These are phyloP conservation scores for Aphaenogaster floridana DNA, from an alignment of 1,140 invertebrate genomes.

Conservation along the genomic window DNA sequence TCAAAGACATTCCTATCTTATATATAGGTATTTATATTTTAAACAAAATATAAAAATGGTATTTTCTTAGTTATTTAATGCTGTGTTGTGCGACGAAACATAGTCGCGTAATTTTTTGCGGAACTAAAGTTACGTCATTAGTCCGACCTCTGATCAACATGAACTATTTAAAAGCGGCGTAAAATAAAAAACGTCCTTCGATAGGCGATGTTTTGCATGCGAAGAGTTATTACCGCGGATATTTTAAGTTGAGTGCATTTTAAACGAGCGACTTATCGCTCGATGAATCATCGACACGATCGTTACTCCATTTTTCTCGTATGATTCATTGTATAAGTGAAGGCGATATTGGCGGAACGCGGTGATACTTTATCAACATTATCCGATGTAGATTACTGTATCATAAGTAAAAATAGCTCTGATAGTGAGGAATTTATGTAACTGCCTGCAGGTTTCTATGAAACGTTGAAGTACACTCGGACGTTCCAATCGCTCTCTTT, in stretches of 20 bases:
- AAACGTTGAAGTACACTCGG: neutral
- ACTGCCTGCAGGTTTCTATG: neutral
- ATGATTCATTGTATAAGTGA: constrained; percentile 43
- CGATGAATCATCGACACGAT: constrained; percentile 48
- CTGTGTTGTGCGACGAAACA: neutral
- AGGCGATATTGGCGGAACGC: constrained; percentile 34
- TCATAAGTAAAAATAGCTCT: constrained; percentile 28
- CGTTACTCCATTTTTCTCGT: constrained; percentile 51
- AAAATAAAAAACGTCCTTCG: constrained; percentile 17
- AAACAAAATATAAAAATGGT: neutral
- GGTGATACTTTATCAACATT: constrained; percentile 39
- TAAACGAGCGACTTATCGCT: constrained; percentile 54
- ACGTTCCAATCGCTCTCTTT: neutral
- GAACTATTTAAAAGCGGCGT: neutral
- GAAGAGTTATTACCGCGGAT: constrained; percentile 28
- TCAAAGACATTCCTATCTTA: neutral
- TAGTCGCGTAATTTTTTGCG: neutral
- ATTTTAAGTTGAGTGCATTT: constrained; percentile 43
- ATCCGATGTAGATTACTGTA: constrained; percentile 31
- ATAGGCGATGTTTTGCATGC: constrained; percentile 20
- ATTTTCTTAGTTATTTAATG: constrained; percentile 2
- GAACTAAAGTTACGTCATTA: constrained; percentile 1
- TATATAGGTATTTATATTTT: neutral
- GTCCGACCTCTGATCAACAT: neutral
- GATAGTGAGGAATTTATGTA: constrained; percentile 36